These are phyloP conservation scores for Lineus longissimus DNA, from an alignment of 1,140 invertebrate genomes.

Conservation along the genomic window DNA sequence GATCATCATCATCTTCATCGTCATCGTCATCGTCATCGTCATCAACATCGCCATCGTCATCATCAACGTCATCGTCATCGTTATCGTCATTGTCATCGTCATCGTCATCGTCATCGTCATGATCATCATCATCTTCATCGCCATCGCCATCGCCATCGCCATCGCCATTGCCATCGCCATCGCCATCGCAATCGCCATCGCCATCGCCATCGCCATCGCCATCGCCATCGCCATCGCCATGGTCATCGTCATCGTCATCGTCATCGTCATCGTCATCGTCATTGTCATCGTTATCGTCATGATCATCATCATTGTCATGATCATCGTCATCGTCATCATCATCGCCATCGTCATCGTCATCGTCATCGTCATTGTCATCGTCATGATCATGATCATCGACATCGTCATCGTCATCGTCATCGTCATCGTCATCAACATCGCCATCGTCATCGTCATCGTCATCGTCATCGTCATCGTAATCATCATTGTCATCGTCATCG, in stretches of 20 bases:
- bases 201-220: constrained; percentile 1
- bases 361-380: no score
- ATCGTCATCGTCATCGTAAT: not conserved
- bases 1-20: not conserved
- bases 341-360: not conserved
- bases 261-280: constrained; percentile 1
- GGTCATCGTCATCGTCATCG: not conserved
- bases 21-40: constrained; percentile 1
- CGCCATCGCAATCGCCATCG: not conserved
- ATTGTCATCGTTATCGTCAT: no score
- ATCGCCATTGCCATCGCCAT: constrained; percentile 1
- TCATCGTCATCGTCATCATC: constrained; percentile 1
- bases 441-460: constrained; percentile 1
- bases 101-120: no score
- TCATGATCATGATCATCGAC: no score
- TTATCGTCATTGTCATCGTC: not conserved
- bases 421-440: not conserved
- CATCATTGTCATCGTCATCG: no score
- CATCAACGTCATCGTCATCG: no score
- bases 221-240: not conserved
- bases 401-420: not conserved
- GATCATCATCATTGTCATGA: no score
- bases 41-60: not conserved
- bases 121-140: no score
- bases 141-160: not conserved